Percentiles rank a stretch among this genome's conserved stretches.
Evolutionary conservation across 2,113 vertebrate genomes (phyloP).

Genomic region (Vanacampus margaritifer): DNA sequence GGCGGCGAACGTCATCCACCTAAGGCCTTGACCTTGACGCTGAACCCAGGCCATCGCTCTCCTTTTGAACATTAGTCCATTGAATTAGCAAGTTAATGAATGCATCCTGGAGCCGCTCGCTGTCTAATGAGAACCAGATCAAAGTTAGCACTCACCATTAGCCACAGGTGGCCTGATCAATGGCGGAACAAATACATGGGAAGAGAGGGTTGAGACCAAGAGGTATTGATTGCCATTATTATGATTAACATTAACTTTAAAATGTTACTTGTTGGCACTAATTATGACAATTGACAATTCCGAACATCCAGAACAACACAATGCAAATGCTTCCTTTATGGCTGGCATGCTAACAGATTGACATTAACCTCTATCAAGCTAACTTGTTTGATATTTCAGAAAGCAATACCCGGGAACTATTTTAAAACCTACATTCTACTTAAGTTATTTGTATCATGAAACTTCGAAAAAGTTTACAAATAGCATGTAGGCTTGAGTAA

Average conservation of each 20-base stretch:
- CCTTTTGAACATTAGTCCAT: constrained; percentile 55
- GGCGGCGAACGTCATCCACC: constrained; percentile 60
- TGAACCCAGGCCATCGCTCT: constrained; percentile 48
- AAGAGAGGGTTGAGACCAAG: constrained; percentile 18
- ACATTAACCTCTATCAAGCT: too few relatives aligned
- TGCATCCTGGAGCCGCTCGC: constrained; percentile 33
- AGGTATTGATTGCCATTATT: constrained; percentile 27
- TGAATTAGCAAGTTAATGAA: constrained; percentile 61
- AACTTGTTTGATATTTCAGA: too few relatives aligned
- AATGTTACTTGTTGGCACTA: background rate
- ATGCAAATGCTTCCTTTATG: too few relatives aligned
- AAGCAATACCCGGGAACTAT: too few relatives aligned
- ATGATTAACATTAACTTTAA: background rate
- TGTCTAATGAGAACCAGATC: constrained; percentile 58
- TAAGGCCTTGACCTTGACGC: constrained; percentile 53
- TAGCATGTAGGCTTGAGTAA: too few relatives aligned
- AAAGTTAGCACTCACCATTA: constrained; percentile 56
- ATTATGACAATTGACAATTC: background rate
- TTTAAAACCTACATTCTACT: too few relatives aligned
- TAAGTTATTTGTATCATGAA: too few relatives aligned
- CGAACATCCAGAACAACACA: too few relatives aligned
- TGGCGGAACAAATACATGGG: constrained; percentile 35
- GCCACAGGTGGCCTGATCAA: constrained; percentile 42
- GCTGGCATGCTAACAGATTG: too few relatives aligned
- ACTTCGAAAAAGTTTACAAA: too few relatives aligned